Conservation (phyloP, 2,113 vertebrate genomes). For the Pyxicephalus adspersus region DNA sequence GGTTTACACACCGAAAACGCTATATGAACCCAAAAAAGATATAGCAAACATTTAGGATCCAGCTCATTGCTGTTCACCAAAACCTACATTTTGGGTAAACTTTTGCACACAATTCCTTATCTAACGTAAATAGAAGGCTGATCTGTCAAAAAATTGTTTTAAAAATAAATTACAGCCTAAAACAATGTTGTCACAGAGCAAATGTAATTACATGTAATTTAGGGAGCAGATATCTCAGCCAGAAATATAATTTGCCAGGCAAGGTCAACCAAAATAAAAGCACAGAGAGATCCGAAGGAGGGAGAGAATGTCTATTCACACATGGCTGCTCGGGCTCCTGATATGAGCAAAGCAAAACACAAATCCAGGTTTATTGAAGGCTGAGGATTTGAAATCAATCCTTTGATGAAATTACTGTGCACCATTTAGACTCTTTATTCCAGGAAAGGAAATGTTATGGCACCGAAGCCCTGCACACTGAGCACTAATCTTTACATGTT, state of each 20-base stretch:
- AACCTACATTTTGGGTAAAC: too few species aligned
- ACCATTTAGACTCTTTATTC: constrained; percentile 6
- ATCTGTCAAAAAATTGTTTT: too few species aligned
- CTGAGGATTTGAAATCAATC: constrained; percentile 61
- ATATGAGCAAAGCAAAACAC: constrained; percentile 45
- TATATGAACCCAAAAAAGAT: too few species aligned
- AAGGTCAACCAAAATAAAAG: constrained; percentile 66
- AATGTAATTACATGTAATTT: constrained; percentile 61
- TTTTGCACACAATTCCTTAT: too few species aligned
- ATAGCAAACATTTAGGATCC: too few species aligned
- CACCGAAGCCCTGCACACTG: neutral
- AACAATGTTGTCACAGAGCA: constrained; percentile 58
- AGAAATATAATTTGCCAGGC: constrained; percentile 60
- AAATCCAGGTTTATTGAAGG: constrained; percentile 59
- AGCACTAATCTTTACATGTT: neutral
- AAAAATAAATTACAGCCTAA: constrained; percentile 48
- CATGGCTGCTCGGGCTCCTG: constrained; percentile 62
- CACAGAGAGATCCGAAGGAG: constrained; percentile 59
- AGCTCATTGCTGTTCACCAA: too few species aligned
- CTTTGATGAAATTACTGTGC: constrained; percentile 50
- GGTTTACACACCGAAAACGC: too few species aligned
- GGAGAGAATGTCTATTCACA: constrained; percentile 63
- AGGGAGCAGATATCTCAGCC: constrained; percentile 58
- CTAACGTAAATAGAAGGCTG: too few species aligned
- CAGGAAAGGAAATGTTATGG: neutral